These are phyloP conservation scores for Biston stratarius DNA, from an alignment of 2,888 invertebrate genomes.

Conservation along the genomic window DNA sequence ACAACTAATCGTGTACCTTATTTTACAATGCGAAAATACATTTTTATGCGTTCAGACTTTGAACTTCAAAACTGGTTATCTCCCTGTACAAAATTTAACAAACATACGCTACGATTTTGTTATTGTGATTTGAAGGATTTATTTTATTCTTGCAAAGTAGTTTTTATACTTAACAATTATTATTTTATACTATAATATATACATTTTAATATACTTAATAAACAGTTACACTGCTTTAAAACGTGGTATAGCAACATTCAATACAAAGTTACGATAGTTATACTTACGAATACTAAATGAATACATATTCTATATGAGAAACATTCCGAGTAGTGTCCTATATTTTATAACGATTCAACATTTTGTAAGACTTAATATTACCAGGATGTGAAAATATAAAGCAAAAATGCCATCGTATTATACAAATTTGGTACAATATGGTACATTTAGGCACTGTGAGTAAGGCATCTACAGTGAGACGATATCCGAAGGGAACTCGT, in stretches of 20 bases:
- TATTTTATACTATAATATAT: constrained; percentile 39
- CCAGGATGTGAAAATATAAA: constrained; percentile 75
- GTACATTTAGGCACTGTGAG: constrained; percentile 92
- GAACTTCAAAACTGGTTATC: constrained; percentile 76
- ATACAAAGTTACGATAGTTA: constrained; percentile 40
- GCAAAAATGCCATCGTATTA: constrained; percentile 75
- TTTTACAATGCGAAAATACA: constrained; percentile 85
- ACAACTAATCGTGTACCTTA: constrained; percentile 79
- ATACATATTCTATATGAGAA: constrained; percentile 45
- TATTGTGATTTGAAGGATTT: constrained; percentile 82
- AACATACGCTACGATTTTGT: constrained; percentile 80
- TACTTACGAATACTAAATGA: constrained; percentile 44
- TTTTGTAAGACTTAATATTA: constrained; percentile 71
- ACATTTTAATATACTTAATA: constrained; percentile 30
- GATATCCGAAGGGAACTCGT: constrained; percentile 73
- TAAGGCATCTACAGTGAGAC: constrained; percentile 94
- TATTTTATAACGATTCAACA: constrained; percentile 62
- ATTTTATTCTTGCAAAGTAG: constrained; percentile 45
- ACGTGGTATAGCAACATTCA: constrained; percentile 53
- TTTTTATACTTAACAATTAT: constrained; percentile 53
- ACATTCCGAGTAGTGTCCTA: constrained; percentile 50
- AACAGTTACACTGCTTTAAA: constrained; percentile 53
- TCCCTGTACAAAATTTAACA: constrained; percentile 85
- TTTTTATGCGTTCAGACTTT: constrained; percentile 80
- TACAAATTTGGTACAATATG: constrained; percentile 84